These are phyloP conservation scores for Helogale parvula DNA, from an alignment of 2,113 vertebrate species.

Conservation along the genomic window DNA sequence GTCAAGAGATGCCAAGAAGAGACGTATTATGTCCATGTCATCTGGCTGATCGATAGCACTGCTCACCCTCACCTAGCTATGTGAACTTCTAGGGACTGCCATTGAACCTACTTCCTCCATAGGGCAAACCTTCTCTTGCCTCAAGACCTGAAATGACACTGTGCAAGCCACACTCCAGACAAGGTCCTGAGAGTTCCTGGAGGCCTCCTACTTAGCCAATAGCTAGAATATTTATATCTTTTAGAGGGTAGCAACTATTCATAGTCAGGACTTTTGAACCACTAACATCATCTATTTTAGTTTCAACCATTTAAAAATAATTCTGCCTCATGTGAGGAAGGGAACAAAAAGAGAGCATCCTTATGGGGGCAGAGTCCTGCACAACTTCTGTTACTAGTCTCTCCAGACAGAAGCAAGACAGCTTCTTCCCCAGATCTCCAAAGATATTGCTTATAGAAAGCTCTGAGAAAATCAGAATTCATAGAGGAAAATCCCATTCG, in stretches of 20 bases:
- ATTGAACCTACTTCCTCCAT: neutral
- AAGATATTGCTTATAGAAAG: constrained; percentile 20
- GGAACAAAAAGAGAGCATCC: neutral
- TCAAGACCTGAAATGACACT: neutral
- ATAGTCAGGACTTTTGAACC: neutral
- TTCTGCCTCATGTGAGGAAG: neutral
- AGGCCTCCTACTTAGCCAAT: neutral
- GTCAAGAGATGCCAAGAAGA: neutral
- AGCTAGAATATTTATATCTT: neutral
- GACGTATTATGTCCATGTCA: neutral
- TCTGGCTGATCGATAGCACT: neutral
- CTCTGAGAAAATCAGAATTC: constrained; percentile 46
- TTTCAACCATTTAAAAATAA: neutral
- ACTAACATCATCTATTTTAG: neutral
- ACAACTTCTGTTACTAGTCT: neutral
- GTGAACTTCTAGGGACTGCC: neutral
- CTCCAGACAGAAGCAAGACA: neutral
- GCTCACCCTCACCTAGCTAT: too few species aligned
- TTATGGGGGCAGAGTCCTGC: neutral
- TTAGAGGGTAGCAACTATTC: neutral
- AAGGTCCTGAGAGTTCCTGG: neutral
- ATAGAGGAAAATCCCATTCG: constrained; percentile 72
- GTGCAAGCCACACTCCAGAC: neutral
- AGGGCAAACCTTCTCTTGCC: neutral
- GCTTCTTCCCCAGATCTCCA: neutral